phyloP scores from a whole-genome alignment of 2,797 vertebrate species.

The Poecilia picta region DNA sequence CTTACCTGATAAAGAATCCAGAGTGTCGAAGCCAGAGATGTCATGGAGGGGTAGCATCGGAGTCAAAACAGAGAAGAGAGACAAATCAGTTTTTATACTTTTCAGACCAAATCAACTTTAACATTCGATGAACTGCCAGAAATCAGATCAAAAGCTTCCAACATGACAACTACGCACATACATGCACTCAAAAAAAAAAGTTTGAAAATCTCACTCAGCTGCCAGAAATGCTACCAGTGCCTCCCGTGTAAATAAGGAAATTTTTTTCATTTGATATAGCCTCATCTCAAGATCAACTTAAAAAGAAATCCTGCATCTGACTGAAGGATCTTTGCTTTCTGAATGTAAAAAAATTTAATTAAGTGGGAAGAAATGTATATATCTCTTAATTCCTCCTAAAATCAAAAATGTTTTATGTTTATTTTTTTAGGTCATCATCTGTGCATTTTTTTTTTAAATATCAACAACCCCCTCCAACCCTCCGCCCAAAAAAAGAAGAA shows the following conservation, averaged over 20 bases:
- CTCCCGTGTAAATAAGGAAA: background rate
- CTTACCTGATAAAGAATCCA: conserved; percentile 68
- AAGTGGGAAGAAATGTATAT: background rate
- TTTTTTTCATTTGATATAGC: background rate
- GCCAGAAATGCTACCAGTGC: background rate
- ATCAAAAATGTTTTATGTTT: background rate
- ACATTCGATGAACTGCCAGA: background rate
- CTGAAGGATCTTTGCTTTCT: conserved; percentile 17
- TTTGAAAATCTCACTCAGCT: background rate
- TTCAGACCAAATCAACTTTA: background rate
- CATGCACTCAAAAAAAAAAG: background rate
- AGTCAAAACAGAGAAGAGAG: conserved; percentile 26
- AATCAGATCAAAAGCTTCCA: background rate
- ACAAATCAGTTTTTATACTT: conserved; percentile 25
- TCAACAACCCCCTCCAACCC: no score
- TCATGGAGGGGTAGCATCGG: conserved; percentile 7
- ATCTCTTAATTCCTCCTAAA: background rate
- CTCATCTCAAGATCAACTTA: background rate
- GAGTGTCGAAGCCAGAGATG: conserved; percentile 29
- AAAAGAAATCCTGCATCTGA: conserved; percentile 1
- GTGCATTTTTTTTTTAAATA: no score
- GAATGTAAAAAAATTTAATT: background rate
- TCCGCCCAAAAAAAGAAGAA: no score
- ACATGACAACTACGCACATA: background rate
- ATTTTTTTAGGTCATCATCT: background rate